A percentile compares a stretch with the other conserved stretches of the same genome.
phyloP scores from a whole-genome alignment of 2,113 vertebrate genomes.

The Nestor notabilis region DNA sequence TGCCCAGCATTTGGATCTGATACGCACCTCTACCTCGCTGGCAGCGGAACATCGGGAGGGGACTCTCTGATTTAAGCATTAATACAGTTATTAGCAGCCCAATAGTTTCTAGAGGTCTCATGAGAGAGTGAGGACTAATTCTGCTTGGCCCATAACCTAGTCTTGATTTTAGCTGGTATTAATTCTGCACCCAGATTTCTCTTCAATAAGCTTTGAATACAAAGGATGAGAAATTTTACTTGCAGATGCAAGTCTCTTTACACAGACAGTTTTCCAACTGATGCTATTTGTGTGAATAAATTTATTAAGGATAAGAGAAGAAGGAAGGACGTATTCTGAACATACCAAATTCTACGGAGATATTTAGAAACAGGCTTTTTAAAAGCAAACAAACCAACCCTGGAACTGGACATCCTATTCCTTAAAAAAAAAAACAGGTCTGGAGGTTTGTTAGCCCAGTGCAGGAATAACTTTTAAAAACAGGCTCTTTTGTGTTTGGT shows the following conservation, averaged over 20 bases:
- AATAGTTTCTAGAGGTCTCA: not conserved
- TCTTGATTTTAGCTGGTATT: not conserved
- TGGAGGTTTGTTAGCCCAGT: not conserved
- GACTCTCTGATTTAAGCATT: not conserved
- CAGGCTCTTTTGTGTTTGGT: not conserved
- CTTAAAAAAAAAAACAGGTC: not conserved
- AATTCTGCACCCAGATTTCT: not conserved
- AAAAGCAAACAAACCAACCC: not conserved
- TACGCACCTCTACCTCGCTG: not conserved
- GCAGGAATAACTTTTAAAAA: not conserved
- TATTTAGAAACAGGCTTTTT: constrained; percentile 36
- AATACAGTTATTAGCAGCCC: not conserved
- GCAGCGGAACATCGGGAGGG: rapidly evolving
- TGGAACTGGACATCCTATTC: not conserved
- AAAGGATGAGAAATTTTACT: constrained; percentile 8
- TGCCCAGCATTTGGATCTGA: not conserved
- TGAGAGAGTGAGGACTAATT: not conserved
- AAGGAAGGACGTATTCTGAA: constrained; percentile 24
- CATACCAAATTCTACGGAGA: not conserved
- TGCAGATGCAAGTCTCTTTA: constrained; percentile 31
- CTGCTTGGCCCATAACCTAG: not conserved
- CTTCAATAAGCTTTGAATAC: not conserved
- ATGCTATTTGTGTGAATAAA: constrained; percentile 31
- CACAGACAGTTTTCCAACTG: constrained; percentile 19
- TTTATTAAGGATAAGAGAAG: constrained; percentile 34